phyloP scores from a whole-genome alignment of 1,140 invertebrate genomes.

The Cryptotermes secundus region DNA sequence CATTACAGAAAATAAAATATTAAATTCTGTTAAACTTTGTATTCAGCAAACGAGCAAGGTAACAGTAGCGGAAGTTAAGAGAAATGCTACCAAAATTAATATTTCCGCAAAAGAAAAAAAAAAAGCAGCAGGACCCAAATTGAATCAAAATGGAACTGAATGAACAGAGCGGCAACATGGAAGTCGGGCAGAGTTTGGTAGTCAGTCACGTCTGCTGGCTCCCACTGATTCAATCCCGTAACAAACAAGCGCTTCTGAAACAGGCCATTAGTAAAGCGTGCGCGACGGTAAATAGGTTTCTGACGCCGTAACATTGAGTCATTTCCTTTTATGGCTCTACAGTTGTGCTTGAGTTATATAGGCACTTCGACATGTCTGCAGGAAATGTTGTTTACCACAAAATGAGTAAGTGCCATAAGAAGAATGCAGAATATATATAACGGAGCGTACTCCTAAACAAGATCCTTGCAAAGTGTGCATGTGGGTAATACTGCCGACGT shows the following conservation, averaged over 20 bases:
- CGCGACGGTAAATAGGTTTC: constrained; percentile 9
- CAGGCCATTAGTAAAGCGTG: not conserved
- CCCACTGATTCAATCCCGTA: not conserved
- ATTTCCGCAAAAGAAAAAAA: not conserved
- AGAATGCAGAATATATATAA: too few relatives aligned
- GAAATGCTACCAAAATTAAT: not conserved
- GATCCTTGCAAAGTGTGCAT: too few relatives aligned
- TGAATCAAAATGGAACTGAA: not conserved
- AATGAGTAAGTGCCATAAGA: too few relatives aligned
- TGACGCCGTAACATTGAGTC: not conserved
- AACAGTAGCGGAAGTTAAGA: not conserved
- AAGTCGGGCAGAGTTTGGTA: not conserved
- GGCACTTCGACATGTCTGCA: not conserved
- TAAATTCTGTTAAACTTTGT: not conserved
- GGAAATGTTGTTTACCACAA: too few relatives aligned
- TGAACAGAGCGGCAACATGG: not conserved
- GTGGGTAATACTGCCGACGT: too few relatives aligned
- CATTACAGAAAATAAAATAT: not conserved
- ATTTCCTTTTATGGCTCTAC: not conserved
- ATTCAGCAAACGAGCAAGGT: not conserved
- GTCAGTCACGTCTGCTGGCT: not conserved
- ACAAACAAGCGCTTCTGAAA: not conserved
- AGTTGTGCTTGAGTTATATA: not conserved
- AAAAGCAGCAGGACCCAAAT: too few relatives aligned
- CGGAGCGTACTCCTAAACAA: too few relatives aligned